Percentiles rank a stretch among this genome's conserved stretches.
These are phyloP conservation scores for Philereme vetulata DNA, from an alignment of 2,888 invertebrate species.

Conservation along the genomic window DNA sequence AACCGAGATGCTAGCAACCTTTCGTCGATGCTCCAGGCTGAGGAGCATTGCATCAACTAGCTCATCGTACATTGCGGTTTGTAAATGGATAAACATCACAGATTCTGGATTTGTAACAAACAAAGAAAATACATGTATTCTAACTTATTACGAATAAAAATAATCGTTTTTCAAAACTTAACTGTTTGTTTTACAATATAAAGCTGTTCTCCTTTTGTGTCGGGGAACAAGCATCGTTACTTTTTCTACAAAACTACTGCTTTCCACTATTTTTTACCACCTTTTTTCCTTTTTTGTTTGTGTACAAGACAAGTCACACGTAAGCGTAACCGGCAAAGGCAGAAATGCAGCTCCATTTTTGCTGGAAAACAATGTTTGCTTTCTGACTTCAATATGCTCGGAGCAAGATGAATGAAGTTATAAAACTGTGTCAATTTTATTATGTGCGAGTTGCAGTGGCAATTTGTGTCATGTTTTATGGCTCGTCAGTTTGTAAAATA, in stretches of 20 bases:
- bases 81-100: too few species aligned
- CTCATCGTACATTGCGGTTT: too few species aligned
- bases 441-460: constrained; percentile 13
- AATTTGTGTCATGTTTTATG: constrained; percentile 13
- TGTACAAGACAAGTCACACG: constrained; percentile 2
- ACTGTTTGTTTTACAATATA: too few species aligned
- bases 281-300: background rate
- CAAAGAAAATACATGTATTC: too few species aligned
- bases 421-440: constrained; percentile 26
- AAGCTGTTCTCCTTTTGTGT: too few species aligned
- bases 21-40: too few species aligned
- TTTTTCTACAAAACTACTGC: background rate
- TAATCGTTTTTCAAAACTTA: too few species aligned
- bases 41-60: too few species aligned
- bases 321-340: constrained; percentile 3
- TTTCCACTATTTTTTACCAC: background rate
- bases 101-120: too few species aligned
- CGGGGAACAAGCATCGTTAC: too few species aligned
- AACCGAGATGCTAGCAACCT: too few species aligned
- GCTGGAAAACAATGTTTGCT: constrained; percentile 16
- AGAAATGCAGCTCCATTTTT: constrained; percentile 13
- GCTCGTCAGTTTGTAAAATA: constrained; percentile 2
- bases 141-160: too few species aligned
- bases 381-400: constrained; percentile 4
- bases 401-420: constrained; percentile 22